Base-by-base conservation (phyloP, 2,888 invertebrate genomes). In the Bursaphelenchus okinawaensis region DNA sequence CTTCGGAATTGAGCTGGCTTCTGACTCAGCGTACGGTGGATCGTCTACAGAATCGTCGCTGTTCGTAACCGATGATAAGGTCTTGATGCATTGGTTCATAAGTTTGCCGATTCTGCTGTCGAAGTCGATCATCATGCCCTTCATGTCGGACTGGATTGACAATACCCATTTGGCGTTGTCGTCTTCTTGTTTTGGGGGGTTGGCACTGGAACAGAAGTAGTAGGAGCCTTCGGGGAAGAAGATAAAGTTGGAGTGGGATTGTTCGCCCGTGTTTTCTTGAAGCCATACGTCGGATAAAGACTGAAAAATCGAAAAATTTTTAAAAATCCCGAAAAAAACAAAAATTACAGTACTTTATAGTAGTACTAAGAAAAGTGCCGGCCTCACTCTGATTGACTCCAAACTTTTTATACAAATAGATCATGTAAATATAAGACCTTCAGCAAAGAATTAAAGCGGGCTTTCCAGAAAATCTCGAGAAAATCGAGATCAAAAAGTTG, bases 111-210 rank as follows among this genome's bases (percentile, higher is more conserved):
- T 92, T 83, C 91, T 92, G 28, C 68, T 62, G 55, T 79, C 79
- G 59, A 81, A 61, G 65, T 82, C 82, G 29, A 82, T 75, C 22
- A 73, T 69, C 67, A 82, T 79, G 52, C 98, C 98, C 84, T 95
- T 92, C 98, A 98, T 98, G 85, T 95, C 91, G 93, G 96, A 96
- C 71, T 92, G 90, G 0, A 98, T 93, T 84, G 95, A 95, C 65
- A 98, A 86, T 80, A 95, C 89, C 96, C 96, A 98, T 83, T 96
- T 95, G 3, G 96, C 95, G 16, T 73, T 70, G 29, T 72, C 74
- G 3, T 52, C 52, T 0, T 63, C 64, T 9, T 67, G 52, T 23
- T 52, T 66, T 1, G 73, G 67, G 26, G 68, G 57, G 9, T 31
- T 68, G 16, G 75, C 80, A 40, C 69, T 76, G 71, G 92, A 92